Base-by-base conservation (phyloP, 2,113 vertebrate species). In the Sarotherodon lohbergeri region DNA sequence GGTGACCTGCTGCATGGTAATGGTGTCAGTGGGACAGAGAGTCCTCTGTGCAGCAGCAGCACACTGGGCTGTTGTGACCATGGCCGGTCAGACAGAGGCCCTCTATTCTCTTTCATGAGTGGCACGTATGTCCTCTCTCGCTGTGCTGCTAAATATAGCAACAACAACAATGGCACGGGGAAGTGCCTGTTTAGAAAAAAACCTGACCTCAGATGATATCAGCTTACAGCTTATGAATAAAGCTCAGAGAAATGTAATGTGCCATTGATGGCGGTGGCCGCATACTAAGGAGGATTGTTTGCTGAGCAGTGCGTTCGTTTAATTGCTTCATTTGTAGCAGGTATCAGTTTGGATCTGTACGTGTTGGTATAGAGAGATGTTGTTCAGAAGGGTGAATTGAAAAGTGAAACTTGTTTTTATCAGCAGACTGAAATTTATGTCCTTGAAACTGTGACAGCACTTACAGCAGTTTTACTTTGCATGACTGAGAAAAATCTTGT, bases 61-160 rank as follows among this genome's bases (percentile, higher is more conserved):
- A 95, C 94, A 95, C 76, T 94, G 92, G 93, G 82, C 95, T 90
- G 94, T 94, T 95, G 95, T 95, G 92, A 90, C 91, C 9, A 76
- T 7, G 84, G 81, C 89, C 48, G 1, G 57, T 86, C 16, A 55
- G 90, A 95, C 93, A 95, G 94, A 94, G 81, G 87, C 78, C 88
- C 91, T 92, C 91, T 95, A 88, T 95, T 93, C 54, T 83, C 88
- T 68, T 78, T 52, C 54, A 71, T 91, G 91, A 94, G 91, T 93
- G 94, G 91, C 93, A 94, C 89, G 82, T 85, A 90, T 92, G 91
- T 94, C 93, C 92, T 90, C 83, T 41, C 85, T 43, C 32, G 29
- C 90, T 48, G 76, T 24, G 57, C 88, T n/a, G 87, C 94, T 94
- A 95, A 95, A 95, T 94, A 88, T 95, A 95, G 93, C 80, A 90